phyloP scores from a whole-genome alignment of 2,797 vertebrate species.

The Hozukius guyotensis region DNA sequence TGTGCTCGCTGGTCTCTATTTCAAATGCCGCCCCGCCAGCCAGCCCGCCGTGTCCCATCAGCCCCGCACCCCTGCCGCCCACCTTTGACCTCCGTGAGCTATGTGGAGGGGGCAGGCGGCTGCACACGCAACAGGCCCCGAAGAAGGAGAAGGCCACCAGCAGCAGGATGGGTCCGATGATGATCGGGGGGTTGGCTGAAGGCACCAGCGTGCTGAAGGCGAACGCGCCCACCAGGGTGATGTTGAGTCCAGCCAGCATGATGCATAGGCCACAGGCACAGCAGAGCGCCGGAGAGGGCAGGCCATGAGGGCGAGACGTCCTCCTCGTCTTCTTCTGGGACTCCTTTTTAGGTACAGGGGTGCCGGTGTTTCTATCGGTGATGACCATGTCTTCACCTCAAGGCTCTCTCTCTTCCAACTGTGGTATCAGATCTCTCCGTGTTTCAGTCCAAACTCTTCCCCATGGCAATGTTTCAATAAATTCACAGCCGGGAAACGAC shows the following conservation, averaged over 20 bases:
- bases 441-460: conserved; percentile 40
- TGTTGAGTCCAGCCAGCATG: conserved; percentile 97
- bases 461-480: conserved; percentile 39
- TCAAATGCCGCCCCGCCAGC: conserved; percentile 86
- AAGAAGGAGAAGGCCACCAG: conserved; percentile 93
- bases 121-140: conserved; percentile 92
- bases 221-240: conserved; percentile 95
- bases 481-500: conserved; percentile 38
- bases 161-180: conserved; percentile 92
- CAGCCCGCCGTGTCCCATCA: conserved; percentile 83
- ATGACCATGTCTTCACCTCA: conserved; percentile 75
- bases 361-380: conserved; percentile 80
- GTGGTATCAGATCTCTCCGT: conserved; percentile 12
- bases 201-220: conserved; percentile 93
- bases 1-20: conserved; percentile 96
- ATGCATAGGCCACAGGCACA: conserved; percentile 96
- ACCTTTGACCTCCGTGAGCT: conserved; percentile 79
- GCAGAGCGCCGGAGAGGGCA: conserved; percentile 93
- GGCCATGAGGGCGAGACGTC: conserved; percentile 82
- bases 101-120: conserved; percentile 85
- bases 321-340: conserved; percentile 74
- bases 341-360: conserved; percentile 79
- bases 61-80: conserved; percentile 79
- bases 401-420: conserved; percentile 3
- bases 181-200: conserved; percentile 90